Conservation (phyloP, 23 tunicate genomes). For the Ascidia mentula region DNA sequence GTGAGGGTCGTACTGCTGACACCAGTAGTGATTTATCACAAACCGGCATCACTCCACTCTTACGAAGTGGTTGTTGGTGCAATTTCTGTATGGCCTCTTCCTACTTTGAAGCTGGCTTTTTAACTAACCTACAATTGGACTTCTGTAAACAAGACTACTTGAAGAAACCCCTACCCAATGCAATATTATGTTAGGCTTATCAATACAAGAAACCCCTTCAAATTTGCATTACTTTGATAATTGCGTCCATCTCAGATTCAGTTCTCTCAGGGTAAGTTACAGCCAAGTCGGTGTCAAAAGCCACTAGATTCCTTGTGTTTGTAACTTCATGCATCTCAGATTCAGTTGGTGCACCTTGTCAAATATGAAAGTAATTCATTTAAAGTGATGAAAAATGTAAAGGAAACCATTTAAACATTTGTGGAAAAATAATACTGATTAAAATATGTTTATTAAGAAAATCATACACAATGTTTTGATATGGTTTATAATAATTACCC, state of each 20-base stretch:
- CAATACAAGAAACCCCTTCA: too few species aligned
- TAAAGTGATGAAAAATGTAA: too few species aligned
- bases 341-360: background rate
- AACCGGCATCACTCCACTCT: constrained; percentile 25
- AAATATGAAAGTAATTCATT: too few species aligned
- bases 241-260: constrained; percentile 70
- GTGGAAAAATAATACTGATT: too few species aligned
- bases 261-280: constrained; percentile 46
- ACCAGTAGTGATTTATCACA: constrained; percentile 63
- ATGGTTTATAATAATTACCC: too few species aligned
- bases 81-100: constrained; percentile 64
- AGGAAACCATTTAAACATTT: too few species aligned
- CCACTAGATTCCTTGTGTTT: constrained; percentile 54
- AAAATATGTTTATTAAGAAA: too few species aligned
- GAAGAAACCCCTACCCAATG: background rate
- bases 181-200: too few species aligned
- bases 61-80: constrained; percentile 29
- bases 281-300: constrained; percentile 65
- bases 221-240: constrained; percentile 30
- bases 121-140: background rate
- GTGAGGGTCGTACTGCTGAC: constrained; percentile 80
- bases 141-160: background rate
- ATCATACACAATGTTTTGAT: too few species aligned
- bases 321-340: constrained; percentile 37
- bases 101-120: constrained; percentile 72